Evolutionary conservation across 2,113 vertebrate species (phyloP).

Genomic region (Ptyas mucosa): DNA sequence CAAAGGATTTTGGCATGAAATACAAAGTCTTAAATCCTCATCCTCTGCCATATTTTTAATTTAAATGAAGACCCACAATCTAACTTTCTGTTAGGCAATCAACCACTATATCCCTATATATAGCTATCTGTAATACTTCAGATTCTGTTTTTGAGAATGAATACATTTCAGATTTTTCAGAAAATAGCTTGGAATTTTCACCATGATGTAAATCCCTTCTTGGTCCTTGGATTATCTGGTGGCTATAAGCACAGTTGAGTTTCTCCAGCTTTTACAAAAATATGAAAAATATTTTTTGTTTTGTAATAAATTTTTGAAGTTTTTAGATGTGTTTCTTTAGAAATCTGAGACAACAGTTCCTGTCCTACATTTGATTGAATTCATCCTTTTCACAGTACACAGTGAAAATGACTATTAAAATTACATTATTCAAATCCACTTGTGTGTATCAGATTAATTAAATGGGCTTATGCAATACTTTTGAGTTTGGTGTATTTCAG

Average conservation of each 20-base stretch:
- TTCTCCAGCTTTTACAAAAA: slow-evolving; percentile 21
- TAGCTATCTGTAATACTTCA: background rate
- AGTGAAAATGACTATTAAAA: background rate
- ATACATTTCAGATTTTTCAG: background rate
- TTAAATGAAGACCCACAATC: background rate
- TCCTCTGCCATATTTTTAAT: background rate
- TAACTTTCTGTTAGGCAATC: background rate
- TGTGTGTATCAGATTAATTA: background rate
- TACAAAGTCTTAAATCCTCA: background rate
- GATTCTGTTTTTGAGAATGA: background rate
- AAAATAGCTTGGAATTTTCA: background rate
- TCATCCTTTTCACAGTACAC: slow-evolving; percentile 10
- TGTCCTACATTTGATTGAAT: slow-evolving; percentile 9
- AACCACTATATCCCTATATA: no score
- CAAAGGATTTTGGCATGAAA: background rate
- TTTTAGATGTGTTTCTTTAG: slow-evolving; percentile 5
- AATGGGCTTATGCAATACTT: background rate
- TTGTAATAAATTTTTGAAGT: rapidly evolving
- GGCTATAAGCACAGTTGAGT: slow-evolving; percentile 21
- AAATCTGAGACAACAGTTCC: slow-evolving; percentile 12
- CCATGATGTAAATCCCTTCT: background rate
- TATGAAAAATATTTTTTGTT: background rate
- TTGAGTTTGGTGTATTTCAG: background rate
- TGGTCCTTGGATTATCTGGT: background rate
- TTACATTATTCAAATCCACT: slow-evolving; percentile 17